phyloP scores from a whole-genome alignment of 2,113 vertebrate genomes.

The Cyphomyrus plagiostoma region DNA sequence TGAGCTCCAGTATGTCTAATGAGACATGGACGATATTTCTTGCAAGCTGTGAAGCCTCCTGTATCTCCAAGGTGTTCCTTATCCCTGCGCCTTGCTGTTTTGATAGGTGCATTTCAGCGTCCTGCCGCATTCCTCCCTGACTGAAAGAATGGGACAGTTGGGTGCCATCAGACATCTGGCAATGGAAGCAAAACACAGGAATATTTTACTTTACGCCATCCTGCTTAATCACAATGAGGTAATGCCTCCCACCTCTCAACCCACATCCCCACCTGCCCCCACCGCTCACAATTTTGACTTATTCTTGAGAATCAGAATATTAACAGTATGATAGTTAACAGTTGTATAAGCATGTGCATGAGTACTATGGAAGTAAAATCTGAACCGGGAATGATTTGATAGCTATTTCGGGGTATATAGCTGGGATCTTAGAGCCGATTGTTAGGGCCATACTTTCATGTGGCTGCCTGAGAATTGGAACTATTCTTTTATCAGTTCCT shows the following conservation, averaged over 20 bases:
- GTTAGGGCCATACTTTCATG: constrained; percentile 26
- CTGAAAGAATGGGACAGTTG: constrained; percentile 25
- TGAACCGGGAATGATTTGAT: constrained; percentile 26
- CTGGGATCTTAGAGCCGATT: constrained; percentile 27
- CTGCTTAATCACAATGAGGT: constrained; percentile 54
- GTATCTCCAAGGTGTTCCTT: not conserved
- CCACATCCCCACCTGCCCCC: not conserved
- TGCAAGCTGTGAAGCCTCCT: not conserved
- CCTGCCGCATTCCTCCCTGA: constrained; percentile 31
- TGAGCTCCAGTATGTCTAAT: not conserved
- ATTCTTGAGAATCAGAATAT: constrained; percentile 1
- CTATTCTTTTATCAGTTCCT: not conserved
- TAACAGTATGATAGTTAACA: not conserved
- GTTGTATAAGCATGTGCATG: constrained; percentile 29
- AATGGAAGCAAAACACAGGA: constrained; percentile 40
- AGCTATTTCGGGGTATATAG: constrained; percentile 18
- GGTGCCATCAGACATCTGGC: constrained; percentile 45
- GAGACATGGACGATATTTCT: not conserved
- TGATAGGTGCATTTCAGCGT: constrained; percentile 51
- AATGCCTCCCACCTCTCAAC: constrained; percentile 20
- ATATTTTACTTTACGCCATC: constrained; percentile 59
- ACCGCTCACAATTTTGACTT: constrained; percentile 5
- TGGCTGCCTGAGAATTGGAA: not conserved
- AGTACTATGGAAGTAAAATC: constrained; percentile 37
- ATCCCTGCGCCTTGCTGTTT: constrained; percentile 33